Conservation (phyloP, 2,888 invertebrate species). For the Xestoiulus laeticollis region DNA sequence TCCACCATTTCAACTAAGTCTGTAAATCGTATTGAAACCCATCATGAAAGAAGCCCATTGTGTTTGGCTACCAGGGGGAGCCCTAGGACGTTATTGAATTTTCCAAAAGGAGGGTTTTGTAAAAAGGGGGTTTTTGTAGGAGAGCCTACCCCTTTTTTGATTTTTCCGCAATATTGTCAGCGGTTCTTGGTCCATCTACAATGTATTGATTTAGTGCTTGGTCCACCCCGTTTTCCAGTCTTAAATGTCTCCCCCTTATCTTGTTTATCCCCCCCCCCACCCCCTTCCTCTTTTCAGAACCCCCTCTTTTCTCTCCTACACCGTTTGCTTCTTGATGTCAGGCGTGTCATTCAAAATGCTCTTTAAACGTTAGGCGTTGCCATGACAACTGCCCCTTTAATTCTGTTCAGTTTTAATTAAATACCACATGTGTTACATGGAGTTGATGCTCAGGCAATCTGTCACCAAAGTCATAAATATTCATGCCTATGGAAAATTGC, state of each 20-base stretch:
- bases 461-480: constrained; percentile 57
- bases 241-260: not conserved
- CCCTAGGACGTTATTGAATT: not conserved
- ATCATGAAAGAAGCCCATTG: no score
- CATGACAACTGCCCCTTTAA: constrained; percentile 54
- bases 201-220: no score
- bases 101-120: not conserved
- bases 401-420: constrained; percentile 57
- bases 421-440: constrained; percentile 56
- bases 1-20: no score
- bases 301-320: constrained; percentile 43
- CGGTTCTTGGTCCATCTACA: not conserved
- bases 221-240: not conserved
- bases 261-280: constrained; percentile 7
- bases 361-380: constrained; percentile 53
- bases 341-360: constrained; percentile 54
- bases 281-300: not conserved
- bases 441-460: constrained; percentile 56
- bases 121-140: not conserved
- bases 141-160: not conserved
- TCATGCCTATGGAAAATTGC: constrained; percentile 56
- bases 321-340: constrained; percentile 52
- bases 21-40: no score
- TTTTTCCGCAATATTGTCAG: not conserved
- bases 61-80: not conserved